Evolutionary conservation across 2,888 invertebrate genomes (phyloP), one percentile per base, ranked within the genome.

Genomic region (Ichneumoninae sp.): DNA sequence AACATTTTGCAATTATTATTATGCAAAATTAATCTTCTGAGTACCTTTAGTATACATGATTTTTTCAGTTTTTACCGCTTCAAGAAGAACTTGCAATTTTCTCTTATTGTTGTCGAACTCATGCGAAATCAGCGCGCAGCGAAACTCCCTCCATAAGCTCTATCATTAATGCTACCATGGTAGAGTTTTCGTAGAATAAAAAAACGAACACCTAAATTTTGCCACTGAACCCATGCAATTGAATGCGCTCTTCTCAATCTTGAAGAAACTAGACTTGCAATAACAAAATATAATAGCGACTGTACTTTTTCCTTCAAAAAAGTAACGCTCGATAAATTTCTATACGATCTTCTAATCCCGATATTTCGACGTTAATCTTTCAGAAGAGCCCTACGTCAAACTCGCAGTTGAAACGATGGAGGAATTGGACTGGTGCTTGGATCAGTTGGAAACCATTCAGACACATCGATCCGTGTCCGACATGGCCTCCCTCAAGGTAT

Each of bases 401-500:
- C 95, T 99, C 94, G 98, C 99, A 83, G 95, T 98, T 94, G 99
- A 99, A 94, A 99, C 99, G 66, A 97, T 99, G 95, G 99, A 99
- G 94, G 99, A 99, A 95, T 95, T 99, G 94, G 99, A 99, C 95
- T 99, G 99, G 99, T 99, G 99, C 94, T 95, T 99, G 95, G 99
- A 99, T 95, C 99, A 99, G 95, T 95, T 99, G 94, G 99, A 99
- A 95, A 99, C 99, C 89, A 99, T 99, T 94, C 99, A 99, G 95
- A 99, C 99, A 86, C 99, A 99, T 95, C 97, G 99, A 93, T 99
- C 99, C 91, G 99, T 99, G 91, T 99, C 98, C 87, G 99, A 99
- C 94, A 99, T 99, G 99, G 99, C 99, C 92, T 99, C 99, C 89
- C 97, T 98, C 93, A 99, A 99, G 98, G 99, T 99, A 95, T 26